Base-by-base conservation (phyloP, 1,140 invertebrate species). In the Brachionus calyciflorus region DNA sequence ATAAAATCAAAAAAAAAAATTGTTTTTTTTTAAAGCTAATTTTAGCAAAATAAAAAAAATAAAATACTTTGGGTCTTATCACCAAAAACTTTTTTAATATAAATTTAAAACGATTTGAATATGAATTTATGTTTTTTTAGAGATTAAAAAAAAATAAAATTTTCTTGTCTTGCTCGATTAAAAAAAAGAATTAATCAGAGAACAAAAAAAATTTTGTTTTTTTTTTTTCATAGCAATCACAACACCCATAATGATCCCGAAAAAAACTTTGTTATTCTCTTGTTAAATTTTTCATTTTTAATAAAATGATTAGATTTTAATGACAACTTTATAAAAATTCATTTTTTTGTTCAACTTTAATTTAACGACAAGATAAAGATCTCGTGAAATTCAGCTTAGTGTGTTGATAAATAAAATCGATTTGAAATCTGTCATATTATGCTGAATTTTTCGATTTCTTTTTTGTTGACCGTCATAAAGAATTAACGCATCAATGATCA, bases 381-480 rank as follows among this genome's bases (percentile, higher is more conserved):
- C 40, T 65, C 60, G 60, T 65, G 17, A 65, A 65, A 65, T 65
- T 65, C 37, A 65, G 60, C 19, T 41, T 65, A 28, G 44, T 65
- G 40, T 65, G 60, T 65, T n/a, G 60, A 65, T 65, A 24, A 44
- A 28, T 46, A 5, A 7, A 37, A 37, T 37, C 33, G 55, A 60
- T 60, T 37, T 60, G 12, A 19, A 19, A 33, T 37, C 30, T 60
- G 55, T 60, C 60, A 65, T 65, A 65, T 65, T 65, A 65, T 65
- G 60, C 60, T 65, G 60, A 65, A 65, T 65, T 65, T 65, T 65
- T 44, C 60, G 60, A 65, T 65, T 24, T 65, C 44, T 41, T 44
- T 65, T n/a, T 65, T 37, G 21, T 26, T 17, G 19, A 37, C 1
- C 14, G 37, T 37, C n/a, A n/a, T n/a, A n/a, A n/a, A n/a, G n/a